Percentiles rank a stretch among this genome's conserved stretches.
phyloP scores from a whole-genome alignment of 2,888 invertebrate species.

The Drosophila quinaria region DNA sequence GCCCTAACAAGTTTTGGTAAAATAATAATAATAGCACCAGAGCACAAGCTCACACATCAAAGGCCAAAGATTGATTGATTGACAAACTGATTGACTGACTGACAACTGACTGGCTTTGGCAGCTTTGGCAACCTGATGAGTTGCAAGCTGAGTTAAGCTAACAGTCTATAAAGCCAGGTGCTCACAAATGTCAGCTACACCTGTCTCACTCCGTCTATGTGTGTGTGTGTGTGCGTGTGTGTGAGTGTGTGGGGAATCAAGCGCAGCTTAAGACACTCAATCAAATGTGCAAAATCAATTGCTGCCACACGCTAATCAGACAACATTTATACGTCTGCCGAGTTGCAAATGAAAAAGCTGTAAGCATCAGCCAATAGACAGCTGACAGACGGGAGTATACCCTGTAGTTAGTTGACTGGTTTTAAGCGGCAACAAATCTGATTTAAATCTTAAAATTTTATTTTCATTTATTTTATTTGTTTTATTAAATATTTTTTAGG shows the following conservation, averaged over 20 bases:
- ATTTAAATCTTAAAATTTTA: too few relatives aligned
- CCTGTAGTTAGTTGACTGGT: neutral
- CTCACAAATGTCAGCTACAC: conserved; percentile 14
- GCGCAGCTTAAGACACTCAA: conserved; percentile 61
- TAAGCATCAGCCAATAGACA: neutral
- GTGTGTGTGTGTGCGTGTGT: neutral
- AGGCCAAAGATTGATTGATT: conserved; percentile 26
- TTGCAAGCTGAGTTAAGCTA: conserved; percentile 31
- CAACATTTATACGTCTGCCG: conserved; percentile 59
- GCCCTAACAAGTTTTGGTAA: conserved; percentile 45
- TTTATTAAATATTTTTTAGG: too few relatives aligned
- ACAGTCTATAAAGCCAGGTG: conserved; percentile 18
- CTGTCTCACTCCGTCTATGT: neutral
- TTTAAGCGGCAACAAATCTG: neutral
- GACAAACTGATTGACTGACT: conserved; percentile 11
- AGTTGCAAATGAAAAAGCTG: conserved; percentile 27
- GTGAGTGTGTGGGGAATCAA: conserved; percentile 24
- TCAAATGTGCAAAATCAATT: conserved; percentile 62
- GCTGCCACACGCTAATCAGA: conserved; percentile 62
- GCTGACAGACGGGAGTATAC: neutral
- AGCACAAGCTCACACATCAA: conserved; percentile 36
- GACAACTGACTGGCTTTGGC: conserved; percentile 31
- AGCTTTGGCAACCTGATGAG: conserved; percentile 27
- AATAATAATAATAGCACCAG: conserved; percentile 42
- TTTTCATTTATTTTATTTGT: too few relatives aligned